phyloP scores from a whole-genome alignment of 2,888 invertebrate species.

The Dryadula phaetusa region DNA sequence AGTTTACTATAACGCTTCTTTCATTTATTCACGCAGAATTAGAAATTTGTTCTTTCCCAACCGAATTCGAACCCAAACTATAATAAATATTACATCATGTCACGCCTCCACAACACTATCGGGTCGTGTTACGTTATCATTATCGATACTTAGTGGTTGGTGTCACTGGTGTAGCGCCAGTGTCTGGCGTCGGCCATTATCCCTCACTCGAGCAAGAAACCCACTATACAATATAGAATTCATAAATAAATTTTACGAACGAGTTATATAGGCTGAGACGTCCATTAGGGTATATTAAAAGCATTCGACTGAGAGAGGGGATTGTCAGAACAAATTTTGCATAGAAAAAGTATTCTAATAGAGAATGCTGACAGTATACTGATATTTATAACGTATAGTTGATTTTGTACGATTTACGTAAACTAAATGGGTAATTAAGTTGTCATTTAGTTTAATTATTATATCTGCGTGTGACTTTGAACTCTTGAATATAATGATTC shows the following conservation, averaged over 20 bases:
- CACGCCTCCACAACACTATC: slow-evolving; percentile 2
- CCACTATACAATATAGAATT: slow-evolving; percentile 51
- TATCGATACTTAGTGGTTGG: slow-evolving; percentile 50
- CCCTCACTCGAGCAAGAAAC: slow-evolving; percentile 54
- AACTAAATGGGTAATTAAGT: too few species aligned
- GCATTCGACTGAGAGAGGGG: neutral
- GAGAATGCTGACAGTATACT: too few species aligned
- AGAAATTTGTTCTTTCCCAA: too few species aligned
- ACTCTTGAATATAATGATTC: too few species aligned
- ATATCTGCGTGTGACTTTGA: too few species aligned
- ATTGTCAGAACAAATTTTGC: neutral
- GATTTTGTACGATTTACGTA: too few species aligned
- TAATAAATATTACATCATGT: too few species aligned
- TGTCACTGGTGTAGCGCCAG: slow-evolving; percentile 60
- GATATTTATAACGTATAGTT: too few species aligned
- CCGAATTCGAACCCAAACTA: too few species aligned
- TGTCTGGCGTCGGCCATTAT: slow-evolving; percentile 59
- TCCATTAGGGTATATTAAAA: slow-evolving; percentile 14
- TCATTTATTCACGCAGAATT: too few species aligned
- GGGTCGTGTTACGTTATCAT: slow-evolving; percentile 44
- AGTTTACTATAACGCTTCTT: too few species aligned
- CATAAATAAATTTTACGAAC: slow-evolving; percentile 56
- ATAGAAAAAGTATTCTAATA: neutral
- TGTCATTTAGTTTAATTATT: too few species aligned
- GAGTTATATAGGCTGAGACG: slow-evolving; percentile 2